phyloP scores from a whole-genome alignment of 35 echinoderm and acorn worm species.

The Heliocidaris tuberculata region DNA sequence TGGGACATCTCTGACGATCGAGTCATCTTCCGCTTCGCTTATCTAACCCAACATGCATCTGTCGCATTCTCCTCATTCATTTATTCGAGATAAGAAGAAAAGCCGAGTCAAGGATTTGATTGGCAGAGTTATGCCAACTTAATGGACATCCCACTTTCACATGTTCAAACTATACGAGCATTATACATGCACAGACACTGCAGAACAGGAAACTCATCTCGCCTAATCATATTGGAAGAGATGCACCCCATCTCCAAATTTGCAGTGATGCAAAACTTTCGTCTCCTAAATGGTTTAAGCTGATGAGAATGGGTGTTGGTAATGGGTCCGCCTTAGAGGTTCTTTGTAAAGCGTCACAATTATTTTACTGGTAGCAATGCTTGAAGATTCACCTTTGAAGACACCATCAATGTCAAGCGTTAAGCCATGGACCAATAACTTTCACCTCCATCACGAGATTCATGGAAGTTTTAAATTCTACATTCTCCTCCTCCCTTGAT shows the following conservation, averaged over 20 bases:
- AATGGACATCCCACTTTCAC: neutral
- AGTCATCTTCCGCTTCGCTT: conserved; percentile 22
- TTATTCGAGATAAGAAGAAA: conserved; percentile 23
- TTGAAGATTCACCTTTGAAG: neutral
- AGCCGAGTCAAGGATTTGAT: neutral
- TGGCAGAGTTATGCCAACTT: conserved; percentile 33
- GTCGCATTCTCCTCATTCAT: conserved; percentile 37
- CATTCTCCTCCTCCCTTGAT: no score
- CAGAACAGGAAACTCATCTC: neutral
- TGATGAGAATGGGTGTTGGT: neutral
- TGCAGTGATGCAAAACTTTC: neutral
- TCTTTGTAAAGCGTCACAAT: neutral
- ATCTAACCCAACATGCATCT: conserved; percentile 28
- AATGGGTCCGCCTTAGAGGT: neutral
- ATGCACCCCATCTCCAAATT: neutral
- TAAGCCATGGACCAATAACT: neutral
- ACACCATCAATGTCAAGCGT: neutral
- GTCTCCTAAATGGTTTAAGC: neutral
- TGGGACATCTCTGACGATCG: neutral
- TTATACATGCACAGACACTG: neutral
- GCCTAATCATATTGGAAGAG: neutral
- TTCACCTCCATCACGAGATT: neutral
- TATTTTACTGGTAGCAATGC: neutral
- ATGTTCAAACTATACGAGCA: neutral
- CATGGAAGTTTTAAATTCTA: neutral